Evolutionary conservation across 2,888 invertebrate species (phyloP), one percentile per base, ranked within the genome.

Genomic region (Chrysodeixis includens): DNA sequence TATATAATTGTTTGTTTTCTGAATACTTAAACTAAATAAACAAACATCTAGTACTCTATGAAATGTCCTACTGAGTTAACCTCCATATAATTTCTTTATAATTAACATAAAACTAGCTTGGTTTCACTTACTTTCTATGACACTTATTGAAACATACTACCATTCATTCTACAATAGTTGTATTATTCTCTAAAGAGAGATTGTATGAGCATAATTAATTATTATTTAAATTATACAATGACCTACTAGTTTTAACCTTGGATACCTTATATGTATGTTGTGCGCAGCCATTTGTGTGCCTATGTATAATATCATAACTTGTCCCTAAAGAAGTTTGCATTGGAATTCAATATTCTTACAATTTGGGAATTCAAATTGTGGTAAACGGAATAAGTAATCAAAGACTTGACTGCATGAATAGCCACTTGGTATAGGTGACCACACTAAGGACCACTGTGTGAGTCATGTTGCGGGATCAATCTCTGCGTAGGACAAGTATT

Each of bases 151-250:
- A 32, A 10, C 0, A 10, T 32, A 3, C 10, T 0, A 32, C 32
- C 3, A 32, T 9, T 32, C 10, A 1, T 32, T 3, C 32, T 32
- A 10, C 10, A 9, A 32, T 7, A 10, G 10, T 5, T 14, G 12
- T 35, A 35, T 35, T 35, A 26, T 26, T 40, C n/a, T 40, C 4
- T n/a, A 40, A 40, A 40, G 40, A 40, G 40, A n/a, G 40, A 40
- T 40, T 40, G 5, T 5, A 6, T n/a, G 40, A n/a, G 12, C 7
- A 40, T 5, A 6, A n/a, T 14, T n/a, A n/a, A n/a, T 40, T n/a
- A n/a, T 40, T 40, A 40, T 40, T 40, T 40, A 40, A 40, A 40
- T 40, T 40, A 40, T n/a, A n/a, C 40, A 40, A n/a, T 40, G 40
- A 5, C 40, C 40, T 40, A 40, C 0, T 40, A n/a, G n/a, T n/a